phyloP scores from a whole-genome alignment of 2,888 invertebrate genomes.

The Malthinus flaveolus region DNA sequence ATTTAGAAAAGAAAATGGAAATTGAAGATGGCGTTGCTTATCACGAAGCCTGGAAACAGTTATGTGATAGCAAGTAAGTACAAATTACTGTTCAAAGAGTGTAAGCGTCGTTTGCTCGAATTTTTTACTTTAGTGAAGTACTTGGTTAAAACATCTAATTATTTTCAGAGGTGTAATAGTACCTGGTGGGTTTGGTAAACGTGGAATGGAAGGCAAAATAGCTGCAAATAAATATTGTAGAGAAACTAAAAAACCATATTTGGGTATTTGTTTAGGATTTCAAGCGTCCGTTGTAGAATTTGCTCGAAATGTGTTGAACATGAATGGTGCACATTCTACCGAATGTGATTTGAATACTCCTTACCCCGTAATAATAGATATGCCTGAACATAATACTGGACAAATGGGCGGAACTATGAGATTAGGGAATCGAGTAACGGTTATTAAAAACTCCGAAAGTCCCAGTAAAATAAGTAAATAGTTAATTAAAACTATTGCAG shows the following conservation, averaged over 20 bases:
- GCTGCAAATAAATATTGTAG: constrained; percentile 93
- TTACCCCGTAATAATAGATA: constrained; percentile 90
- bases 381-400: constrained; percentile 97
- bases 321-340: constrained; percentile 81
- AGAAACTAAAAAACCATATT: constrained; percentile 83
- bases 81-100: not conserved
- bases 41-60: constrained; percentile 90
- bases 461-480: constrained; percentile 66
- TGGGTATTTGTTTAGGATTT: constrained; percentile 97
- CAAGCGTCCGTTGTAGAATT: constrained; percentile 97
- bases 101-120: not conserved
- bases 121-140: constrained; percentile 4
- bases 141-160: constrained; percentile 10
- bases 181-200: constrained; percentile 95
- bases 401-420: constrained; percentile 98
- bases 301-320: constrained; percentile 79
- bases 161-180: constrained; percentile 84
- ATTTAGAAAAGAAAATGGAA: constrained; percentile 77
- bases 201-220: constrained; percentile 96
- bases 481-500: constrained; percentile 40
- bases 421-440: constrained; percentile 88
- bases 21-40: constrained; percentile 79
- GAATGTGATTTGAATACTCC: constrained; percentile 78
- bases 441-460: constrained; percentile 66
- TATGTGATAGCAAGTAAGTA: constrained; percentile 83